Evolutionary conservation across 2,888 invertebrate species (phyloP), one percentile per base, ranked within the genome.

Genomic region (Candidula unifasciata): DNA sequence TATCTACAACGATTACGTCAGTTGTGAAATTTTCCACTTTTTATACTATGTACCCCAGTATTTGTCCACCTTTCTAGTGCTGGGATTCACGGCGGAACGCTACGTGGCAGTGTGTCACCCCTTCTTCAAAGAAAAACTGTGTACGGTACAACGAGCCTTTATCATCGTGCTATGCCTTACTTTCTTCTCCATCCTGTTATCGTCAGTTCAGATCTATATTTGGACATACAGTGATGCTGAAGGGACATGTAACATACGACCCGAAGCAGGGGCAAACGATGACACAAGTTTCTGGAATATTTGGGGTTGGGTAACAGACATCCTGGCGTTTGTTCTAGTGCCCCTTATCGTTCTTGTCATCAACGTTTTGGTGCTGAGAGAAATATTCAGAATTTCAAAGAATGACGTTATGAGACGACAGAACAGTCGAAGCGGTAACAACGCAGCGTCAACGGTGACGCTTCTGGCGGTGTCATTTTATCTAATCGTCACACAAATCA

Each of bases 401-500:
- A 85, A 87, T 27, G 87, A 88, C 6, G 86, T 88, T 33, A 82
- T 87, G 57, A 83, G 85, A 8, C 85, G 87, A 69, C 88, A 88
- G 78, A 85, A 87, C 60, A 83, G 18, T 54, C 35, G 79, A n/a
- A 81, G 69, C n/a, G 85, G 87, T 18, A 86, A 83, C 85, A 88
- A 86, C 81, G 87, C 89, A 54, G 85, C 89, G 0, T 92, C 92
- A 13, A 92, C 92, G 10, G 86, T 91, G 10, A 92, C 91, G 82
- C 86, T 92, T 13, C 89, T 92, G 33, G 89, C 90, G 0, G 92
- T 92, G 27, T 91, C 92, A 8, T 93, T 93, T 85, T 92, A 91
- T 85, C 89, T 92, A 24, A 92, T 92, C 71, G 60, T 91, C 79
- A 92, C 91, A 33, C 90, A 90, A 52, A 86, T 92, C 21, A 91